These are phyloP conservation scores for Tetramorium alpestre DNA, from an alignment of 1,140 invertebrate species.

Conservation along the genomic window DNA sequence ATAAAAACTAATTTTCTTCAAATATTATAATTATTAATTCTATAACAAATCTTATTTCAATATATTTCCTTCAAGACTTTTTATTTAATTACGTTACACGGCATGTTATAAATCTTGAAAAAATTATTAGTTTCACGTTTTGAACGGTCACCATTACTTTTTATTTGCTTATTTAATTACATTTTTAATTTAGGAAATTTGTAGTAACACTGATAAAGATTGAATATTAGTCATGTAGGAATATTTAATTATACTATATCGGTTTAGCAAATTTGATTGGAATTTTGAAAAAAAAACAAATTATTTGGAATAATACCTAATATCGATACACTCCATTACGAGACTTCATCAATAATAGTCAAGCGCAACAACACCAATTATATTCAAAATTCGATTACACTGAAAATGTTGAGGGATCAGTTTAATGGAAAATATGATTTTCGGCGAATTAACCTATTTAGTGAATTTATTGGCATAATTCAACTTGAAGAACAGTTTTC, in stretches of 20 bases:
- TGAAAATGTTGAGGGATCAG: not conserved
- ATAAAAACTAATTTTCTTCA: not conserved
- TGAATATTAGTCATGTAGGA: not conserved
- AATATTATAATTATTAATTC: not conserved
- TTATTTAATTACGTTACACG: not conserved
- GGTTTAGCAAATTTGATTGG: not conserved
- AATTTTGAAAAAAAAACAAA: not conserved
- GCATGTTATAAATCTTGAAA: not conserved
- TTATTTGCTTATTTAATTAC: not conserved
- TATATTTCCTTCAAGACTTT: not conserved
- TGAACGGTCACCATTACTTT: not conserved
- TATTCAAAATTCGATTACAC: conserved; percentile 40
- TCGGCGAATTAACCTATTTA: not conserved
- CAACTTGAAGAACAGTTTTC: conserved; percentile 18
- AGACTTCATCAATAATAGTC: conserved; percentile 8
- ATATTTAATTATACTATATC: not conserved
- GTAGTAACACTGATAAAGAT: not conserved
- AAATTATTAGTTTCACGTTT: not conserved
- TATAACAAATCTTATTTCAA: conserved; percentile 1
- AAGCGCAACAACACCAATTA: not conserved
- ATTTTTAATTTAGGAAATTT: conserved; percentile 12
- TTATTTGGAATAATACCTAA: conserved; percentile 19
- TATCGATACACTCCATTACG: not conserved
- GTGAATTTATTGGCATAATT: conserved; percentile 30
- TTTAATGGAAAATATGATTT: conserved; percentile 42